Evolutionary conservation across 2,888 invertebrate species (phyloP), one percentile per base, ranked within the genome.

Genomic region (Polia nebulosa): DNA sequence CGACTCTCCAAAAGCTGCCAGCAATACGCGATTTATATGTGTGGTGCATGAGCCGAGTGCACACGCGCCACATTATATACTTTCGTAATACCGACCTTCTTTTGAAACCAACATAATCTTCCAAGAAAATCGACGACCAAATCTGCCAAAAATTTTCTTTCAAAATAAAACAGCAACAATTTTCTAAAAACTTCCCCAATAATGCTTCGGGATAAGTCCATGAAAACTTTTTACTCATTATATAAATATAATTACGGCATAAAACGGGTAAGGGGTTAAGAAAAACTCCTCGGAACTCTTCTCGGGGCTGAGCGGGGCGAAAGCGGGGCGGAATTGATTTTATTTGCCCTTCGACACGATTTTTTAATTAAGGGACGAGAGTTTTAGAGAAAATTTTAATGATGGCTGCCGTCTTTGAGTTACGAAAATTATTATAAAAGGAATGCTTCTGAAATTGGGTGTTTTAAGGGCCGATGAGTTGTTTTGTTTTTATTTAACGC

Each of bases 261-360:
- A 84, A 87, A 87, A 84, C 83, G 81, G 80, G 84, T 84, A 87
- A 86, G 85, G 87, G 87, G 87, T 85, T 72, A 87, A 90, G 91
- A 92, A 92, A 92, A 93, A 91, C 90, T 90, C 90, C 82, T 79
- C 69, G 65, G 85, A 86, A 87, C 89, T 82, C 85, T 85, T 83
- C 57, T 72, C 69, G 72, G 86, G 88, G 87, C 62, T n/a, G 78
- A 77, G 77, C 78, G 88, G 87, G 88, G 87, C 59, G 78, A 78
- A 76, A 84, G 76, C 78, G 88, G 87, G 87, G 83, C 83, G 74
- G 88, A 91, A 95, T 95, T 95, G 95, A 95, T 94, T 95, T 94
- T 95, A 95, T 95, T 95, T 94, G 92, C 76, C 88, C 92, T 89
- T 89, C 89, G 92, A 94, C 95, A 95, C 95, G 95, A 93, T 94